Conservation (phyloP, 2,113 vertebrate species). For the Cryptomyrus ogoouensis region DNA sequence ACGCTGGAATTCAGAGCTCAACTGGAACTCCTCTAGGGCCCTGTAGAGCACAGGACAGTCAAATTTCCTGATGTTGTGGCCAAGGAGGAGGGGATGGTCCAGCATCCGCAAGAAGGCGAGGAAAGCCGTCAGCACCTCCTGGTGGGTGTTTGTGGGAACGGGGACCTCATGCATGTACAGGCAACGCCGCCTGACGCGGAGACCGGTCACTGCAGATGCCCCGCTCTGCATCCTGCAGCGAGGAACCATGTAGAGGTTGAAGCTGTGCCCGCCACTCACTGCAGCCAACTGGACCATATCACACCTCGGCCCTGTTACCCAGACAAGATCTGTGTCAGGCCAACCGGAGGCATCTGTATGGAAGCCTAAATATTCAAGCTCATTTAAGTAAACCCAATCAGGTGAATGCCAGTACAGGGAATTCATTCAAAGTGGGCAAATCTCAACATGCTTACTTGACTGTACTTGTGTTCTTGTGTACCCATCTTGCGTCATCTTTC, state of each 20-base stretch:
- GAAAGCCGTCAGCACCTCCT: conserved; percentile 39
- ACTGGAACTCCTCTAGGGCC: conserved; percentile 27
- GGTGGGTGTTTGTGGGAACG: conserved; percentile 29
- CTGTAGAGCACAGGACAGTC: conserved; percentile 48
- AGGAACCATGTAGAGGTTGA: conserved; percentile 50
- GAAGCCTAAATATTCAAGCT: not conserved
- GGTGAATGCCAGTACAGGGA: not conserved
- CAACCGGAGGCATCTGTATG: not conserved
- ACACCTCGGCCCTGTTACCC: conserved; percentile 25
- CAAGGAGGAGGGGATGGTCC: conserved; percentile 43
- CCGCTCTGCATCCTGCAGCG: not conserved
- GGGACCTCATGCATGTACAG: not conserved
- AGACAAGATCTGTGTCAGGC: not conserved
- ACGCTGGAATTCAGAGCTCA: conserved; percentile 34
- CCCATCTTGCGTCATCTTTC: not conserved
- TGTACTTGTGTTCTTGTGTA: not conserved
- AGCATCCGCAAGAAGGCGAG: conserved; percentile 48
- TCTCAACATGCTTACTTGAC: not conserved
- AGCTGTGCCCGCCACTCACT: conserved; percentile 33
- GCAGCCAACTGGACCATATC: conserved; percentile 57
- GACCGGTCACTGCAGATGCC: conserved; percentile 43
- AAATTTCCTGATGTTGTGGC: conserved; percentile 47
- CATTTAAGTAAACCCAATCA: not conserved
- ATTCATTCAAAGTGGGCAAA: not conserved
- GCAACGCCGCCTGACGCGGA: not conserved